These are phyloP conservation scores for Myathropa florea DNA, from an alignment of 2,888 invertebrate species.

Conservation along the genomic window DNA sequence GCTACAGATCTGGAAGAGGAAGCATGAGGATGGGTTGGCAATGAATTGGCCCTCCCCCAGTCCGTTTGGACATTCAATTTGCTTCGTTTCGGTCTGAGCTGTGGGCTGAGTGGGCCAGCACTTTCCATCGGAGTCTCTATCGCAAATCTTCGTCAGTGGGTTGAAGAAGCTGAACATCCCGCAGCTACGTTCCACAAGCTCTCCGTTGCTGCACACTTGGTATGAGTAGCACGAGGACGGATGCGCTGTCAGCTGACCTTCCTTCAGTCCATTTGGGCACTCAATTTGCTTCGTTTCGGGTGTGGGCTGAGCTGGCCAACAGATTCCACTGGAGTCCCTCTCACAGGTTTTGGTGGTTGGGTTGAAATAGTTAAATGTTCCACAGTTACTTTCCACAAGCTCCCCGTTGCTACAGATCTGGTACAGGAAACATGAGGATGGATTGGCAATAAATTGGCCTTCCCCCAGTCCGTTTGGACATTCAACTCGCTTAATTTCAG, in stretches of 20 bases:
- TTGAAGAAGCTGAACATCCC: too few relatives aligned
- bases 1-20: too few relatives aligned
- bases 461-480: slow-evolving; percentile 73
- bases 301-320: not conserved
- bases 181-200: too few relatives aligned
- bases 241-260: too few relatives aligned
- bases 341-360: slow-evolving; percentile 33
- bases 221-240: too few relatives aligned
- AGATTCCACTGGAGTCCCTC: not conserved
- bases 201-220: too few relatives aligned
- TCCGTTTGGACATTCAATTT: not conserved
- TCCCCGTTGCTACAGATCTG: slow-evolving; percentile 70
- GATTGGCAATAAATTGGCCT: slow-evolving; percentile 72
- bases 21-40: slow-evolving; percentile 37
- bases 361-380: slow-evolving; percentile 70
- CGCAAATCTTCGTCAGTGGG: too few relatives aligned
- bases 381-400: slow-evolving; percentile 72
- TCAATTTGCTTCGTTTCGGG: too few relatives aligned
- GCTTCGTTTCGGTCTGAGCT: too few relatives aligned
- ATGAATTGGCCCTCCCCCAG: not conserved
- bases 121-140: too few relatives aligned
- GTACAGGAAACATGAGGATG: slow-evolving; percentile 66
- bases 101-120: too few relatives aligned
- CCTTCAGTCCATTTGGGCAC: too few relatives aligned
- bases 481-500: slow-evolving; percentile 25